Conservation (phyloP, 2,113 vertebrate genomes). For the Corythoichthys intestinalis region DNA sequence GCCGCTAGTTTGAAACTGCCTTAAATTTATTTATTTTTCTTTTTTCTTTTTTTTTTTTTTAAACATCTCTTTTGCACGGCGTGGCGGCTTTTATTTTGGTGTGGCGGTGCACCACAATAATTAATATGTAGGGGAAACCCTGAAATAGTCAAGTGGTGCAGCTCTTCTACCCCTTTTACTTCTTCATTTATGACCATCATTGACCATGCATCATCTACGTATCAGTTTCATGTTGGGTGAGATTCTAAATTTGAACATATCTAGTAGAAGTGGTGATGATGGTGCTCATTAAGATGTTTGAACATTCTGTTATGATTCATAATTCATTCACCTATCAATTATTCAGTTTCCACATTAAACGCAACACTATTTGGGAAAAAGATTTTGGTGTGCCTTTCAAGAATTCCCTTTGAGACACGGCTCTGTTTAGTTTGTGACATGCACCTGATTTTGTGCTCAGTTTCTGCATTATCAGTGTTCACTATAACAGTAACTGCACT, state of each 20-base stretch:
- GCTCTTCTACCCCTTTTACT: not conserved
- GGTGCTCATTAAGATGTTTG: not conserved
- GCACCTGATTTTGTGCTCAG: not conserved
- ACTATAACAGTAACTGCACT: not conserved
- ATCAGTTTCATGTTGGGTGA: not conserved
- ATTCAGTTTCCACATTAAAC: not conserved
- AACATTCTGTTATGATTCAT: conserved; percentile 5
- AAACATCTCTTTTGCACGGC: too few relatives aligned
- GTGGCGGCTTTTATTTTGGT: too few relatives aligned
- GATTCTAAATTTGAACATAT: not conserved
- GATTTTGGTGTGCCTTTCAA: not conserved
- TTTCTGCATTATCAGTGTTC: not conserved
- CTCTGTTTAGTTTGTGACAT: not conserved
- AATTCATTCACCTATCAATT: not conserved
- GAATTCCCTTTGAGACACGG: not conserved
- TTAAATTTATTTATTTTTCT: too few relatives aligned
- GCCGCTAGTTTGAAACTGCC: too few relatives aligned
- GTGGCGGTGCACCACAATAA: too few relatives aligned
- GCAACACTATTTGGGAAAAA: not conserved
- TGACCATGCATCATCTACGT: not conserved
- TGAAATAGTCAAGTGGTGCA: not conserved
- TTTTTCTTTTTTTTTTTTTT: too few relatives aligned
- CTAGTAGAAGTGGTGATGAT: not conserved
- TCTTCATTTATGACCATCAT: not conserved
- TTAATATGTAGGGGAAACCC: too few relatives aligned